Conservation (phyloP, 2,888 invertebrate species). For the Morpho helenor region DNA sequence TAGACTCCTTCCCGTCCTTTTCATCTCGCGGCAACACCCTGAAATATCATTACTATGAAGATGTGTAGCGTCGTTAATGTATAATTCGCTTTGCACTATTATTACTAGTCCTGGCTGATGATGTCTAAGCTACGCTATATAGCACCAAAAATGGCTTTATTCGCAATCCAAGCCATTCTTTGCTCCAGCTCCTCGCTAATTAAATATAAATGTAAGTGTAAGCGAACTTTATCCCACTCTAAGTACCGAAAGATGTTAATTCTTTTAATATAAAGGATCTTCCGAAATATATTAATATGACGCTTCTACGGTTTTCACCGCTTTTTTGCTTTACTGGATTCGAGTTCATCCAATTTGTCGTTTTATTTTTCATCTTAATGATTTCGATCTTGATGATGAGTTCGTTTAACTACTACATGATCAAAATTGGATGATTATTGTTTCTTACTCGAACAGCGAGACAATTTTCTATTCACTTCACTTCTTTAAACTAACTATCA, state of each 20-base stretch:
- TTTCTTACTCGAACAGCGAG: too few species aligned
- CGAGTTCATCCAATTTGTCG: too few species aligned
- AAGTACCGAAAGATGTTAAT: constrained; percentile 35
- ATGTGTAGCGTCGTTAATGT: not conserved
- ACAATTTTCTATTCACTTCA: too few species aligned
- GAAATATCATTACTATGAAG: constrained; percentile 23
- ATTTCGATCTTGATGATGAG: too few species aligned
- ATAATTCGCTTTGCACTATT: constrained; percentile 14
- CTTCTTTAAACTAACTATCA: too few species aligned
- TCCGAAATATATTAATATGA: constrained; percentile 1
- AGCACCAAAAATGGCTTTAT: constrained; percentile 44
- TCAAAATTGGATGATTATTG: too few species aligned
- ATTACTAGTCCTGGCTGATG: constrained; percentile 39
- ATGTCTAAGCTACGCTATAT: constrained; percentile 44
- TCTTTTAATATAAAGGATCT: not conserved
- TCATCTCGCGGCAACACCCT: constrained; percentile 91
- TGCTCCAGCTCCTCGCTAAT: constrained; percentile 56
- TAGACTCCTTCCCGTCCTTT: constrained; percentile 91
- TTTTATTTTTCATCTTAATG: too few species aligned
- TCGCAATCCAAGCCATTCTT: constrained; percentile 63
- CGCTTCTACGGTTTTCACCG: not conserved
- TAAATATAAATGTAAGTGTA: constrained; percentile 35
- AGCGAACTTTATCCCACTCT: constrained; percentile 35
- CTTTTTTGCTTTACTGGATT: too few species aligned
- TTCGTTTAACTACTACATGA: too few species aligned